phyloP scores from a whole-genome alignment of 2,797 vertebrate genomes.

The Cygnus olor region DNA sequence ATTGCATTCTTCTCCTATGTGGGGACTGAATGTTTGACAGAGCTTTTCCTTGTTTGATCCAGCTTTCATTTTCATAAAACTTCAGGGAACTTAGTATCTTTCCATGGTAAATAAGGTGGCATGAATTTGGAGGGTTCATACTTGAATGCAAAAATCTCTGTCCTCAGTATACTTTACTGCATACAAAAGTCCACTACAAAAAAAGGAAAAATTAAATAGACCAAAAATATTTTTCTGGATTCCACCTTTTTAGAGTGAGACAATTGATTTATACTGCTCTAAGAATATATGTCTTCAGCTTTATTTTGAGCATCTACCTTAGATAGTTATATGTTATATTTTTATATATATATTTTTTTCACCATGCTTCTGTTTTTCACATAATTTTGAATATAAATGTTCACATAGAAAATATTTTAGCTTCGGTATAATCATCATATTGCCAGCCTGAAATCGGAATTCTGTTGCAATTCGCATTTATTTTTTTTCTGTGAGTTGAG shows the following conservation, averaged over 20 bases:
- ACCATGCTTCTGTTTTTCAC: not conserved
- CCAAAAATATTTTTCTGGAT: not conserved
- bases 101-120: not conserved
- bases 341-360: not conserved
- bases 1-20: not conserved
- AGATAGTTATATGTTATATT: not conserved
- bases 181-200: not conserved
- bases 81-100: not conserved
- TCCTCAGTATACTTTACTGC: not conserved
- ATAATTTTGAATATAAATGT: not conserved
- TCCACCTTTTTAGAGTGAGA: not conserved
- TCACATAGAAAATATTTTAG: not conserved
- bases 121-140: not conserved
- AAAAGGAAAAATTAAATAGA: not conserved
- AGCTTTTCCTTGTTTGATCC: not conserved
- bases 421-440: not conserved
- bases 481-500: not conserved
- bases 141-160: not conserved
- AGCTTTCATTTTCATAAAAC: not conserved
- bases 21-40: not conserved
- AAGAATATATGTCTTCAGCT: not conserved
- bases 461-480: not conserved
- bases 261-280: not conserved
- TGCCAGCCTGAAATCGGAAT: not conserved
- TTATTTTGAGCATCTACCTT: not conserved